Conservation (phyloP, 2,113 vertebrate species). For the Esox niger region DNA sequence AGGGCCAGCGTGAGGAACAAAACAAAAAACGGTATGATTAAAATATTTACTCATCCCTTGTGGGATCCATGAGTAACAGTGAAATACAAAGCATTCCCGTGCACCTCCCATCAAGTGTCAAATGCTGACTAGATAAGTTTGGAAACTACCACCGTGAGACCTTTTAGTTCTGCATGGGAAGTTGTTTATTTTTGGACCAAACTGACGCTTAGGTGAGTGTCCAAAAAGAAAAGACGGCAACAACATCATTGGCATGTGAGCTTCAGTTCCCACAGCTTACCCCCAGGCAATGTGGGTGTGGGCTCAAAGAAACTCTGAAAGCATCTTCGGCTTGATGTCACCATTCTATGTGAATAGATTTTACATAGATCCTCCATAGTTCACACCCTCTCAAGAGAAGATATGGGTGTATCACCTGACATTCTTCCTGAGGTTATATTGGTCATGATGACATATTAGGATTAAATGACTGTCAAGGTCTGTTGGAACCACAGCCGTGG, state of each 20-base stretch:
- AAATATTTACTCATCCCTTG: background rate
- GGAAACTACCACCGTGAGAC: background rate
- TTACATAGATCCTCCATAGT: background rate
- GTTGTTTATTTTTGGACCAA: conserved; percentile 10
- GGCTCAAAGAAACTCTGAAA: background rate
- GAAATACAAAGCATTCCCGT: background rate
- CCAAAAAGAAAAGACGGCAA: background rate
- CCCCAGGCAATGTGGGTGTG: conserved; percentile 4
- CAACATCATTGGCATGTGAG: background rate
- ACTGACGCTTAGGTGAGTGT: conserved; percentile 11
- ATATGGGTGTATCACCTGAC: background rate
- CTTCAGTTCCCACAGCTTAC: background rate
- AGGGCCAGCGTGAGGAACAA: conserved; percentile 67
- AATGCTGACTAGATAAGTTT: background rate
- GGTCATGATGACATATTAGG: background rate
- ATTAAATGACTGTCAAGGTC: background rate
- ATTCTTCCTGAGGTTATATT: background rate
- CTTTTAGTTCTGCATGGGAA: background rate
- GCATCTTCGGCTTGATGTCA: background rate
- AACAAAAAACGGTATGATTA: conserved; percentile 54
- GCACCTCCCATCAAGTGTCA: background rate
- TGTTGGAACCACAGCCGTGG: no score
- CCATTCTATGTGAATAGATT: background rate
- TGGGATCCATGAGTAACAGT: background rate
- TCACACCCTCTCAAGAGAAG: background rate